A percentile compares a stretch with the other conserved stretches of the same genome.
These are phyloP conservation scores for Anoncus sp. DNA, from an alignment of 2,888 invertebrate genomes.

Conservation along the genomic window DNA sequence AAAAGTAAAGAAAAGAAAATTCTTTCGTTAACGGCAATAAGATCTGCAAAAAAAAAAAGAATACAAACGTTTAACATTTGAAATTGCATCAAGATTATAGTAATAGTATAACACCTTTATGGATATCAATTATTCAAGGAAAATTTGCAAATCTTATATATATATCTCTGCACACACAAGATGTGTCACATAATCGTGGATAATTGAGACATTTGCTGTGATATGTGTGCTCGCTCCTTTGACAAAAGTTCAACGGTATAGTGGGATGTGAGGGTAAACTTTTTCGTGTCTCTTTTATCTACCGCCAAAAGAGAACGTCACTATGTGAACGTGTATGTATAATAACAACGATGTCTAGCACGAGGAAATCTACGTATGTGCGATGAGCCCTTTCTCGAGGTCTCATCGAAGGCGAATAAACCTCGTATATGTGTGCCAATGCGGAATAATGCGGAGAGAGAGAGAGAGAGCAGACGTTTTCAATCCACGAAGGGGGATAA, in stretches of 20 bases:
- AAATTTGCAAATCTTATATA: too few species aligned
- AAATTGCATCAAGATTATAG: background rate
- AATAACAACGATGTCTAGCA: slow-evolving; percentile 1
- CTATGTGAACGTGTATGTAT: background rate
- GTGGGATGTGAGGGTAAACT: slow-evolving; percentile 2
- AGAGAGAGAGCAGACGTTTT: slow-evolving; percentile 35
- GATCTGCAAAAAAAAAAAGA: background rate
- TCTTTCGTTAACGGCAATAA: background rate
- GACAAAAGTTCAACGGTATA: slow-evolving; percentile 51
- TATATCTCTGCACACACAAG: background rate
- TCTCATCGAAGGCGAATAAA: background rate
- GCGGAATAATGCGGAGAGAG: slow-evolving; percentile 1
- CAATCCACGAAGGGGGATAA: slow-evolving; percentile 32
- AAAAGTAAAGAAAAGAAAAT: slow-evolving; percentile 4
- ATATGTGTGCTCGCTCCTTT: slow-evolving; percentile 1
- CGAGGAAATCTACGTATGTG: slow-evolving; percentile 1
- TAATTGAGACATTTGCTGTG: slow-evolving; percentile 53
- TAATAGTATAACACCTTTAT: background rate
- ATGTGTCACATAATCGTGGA: background rate
- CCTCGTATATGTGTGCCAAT: background rate
- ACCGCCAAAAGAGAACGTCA: slow-evolving; percentile 51
- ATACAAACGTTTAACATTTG: background rate
- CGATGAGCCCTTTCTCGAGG: slow-evolving; percentile 53
- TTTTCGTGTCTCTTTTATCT: slow-evolving; percentile 16
- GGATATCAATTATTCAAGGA: slow-evolving; percentile 8